Base-by-base conservation (phyloP, 2,797 vertebrate species). In the Lacerta bilineata region DNA sequence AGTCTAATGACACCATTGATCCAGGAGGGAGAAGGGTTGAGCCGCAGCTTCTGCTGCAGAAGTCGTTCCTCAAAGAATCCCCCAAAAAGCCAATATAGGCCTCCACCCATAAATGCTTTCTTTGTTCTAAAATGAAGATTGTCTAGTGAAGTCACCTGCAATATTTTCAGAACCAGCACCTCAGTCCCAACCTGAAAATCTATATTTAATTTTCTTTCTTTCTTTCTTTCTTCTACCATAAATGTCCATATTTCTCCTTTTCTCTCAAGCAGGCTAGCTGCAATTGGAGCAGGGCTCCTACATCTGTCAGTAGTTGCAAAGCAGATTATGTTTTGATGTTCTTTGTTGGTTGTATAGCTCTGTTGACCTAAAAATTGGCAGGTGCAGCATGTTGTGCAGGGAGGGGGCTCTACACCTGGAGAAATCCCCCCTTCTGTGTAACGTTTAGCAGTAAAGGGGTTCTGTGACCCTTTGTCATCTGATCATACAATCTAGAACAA, bases 1-100 rank as follows among this genome's bases (percentile, higher is more conserved):
- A 88, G 91, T 80, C 88, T 90, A 89, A 85, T 84, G 69, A 91
- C 87, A 39, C 61, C 29, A 18, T 72, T 46, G 87, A 72, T 64
- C 66, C 10, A 11, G 2, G 23, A 75, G 61, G 1, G 33, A 59
- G 82, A 88, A 88, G 46, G 77, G 8, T 55, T 88, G 46, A 75
- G 23, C 55, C 8, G 41, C 41, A 75, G 41, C 25, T 71, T 72
- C 25, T 81, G n/a, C 27, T 69, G 36, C 7, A 46, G 71, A 2
- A 66, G 39, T 27, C 29, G 11, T 80, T 43, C 55, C 41, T 39
- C 36, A 7, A 10, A 46, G 15, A 74, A 85, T 74, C 55, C 41
- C 15, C 46, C 46, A 27, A 36, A 27, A 39, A 20, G n/a, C 10
- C 9, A 27, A 66, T 41, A 33, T 27, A 27, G 33, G 50, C 10